Evolutionary conservation across 2,113 vertebrate species (phyloP).

Genomic region (Nettapus auritus): DNA sequence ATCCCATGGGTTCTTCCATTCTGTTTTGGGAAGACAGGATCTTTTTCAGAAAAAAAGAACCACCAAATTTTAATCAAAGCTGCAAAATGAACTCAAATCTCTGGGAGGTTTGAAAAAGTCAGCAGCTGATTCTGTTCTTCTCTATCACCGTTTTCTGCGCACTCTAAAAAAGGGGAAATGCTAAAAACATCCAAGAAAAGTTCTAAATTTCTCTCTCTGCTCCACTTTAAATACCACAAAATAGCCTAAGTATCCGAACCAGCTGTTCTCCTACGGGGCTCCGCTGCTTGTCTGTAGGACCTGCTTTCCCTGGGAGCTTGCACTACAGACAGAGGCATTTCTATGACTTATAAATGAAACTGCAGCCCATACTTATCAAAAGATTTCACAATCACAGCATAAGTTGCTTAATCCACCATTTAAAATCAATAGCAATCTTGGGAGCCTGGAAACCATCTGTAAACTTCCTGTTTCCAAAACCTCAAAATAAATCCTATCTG

Average conservation of each 20-base stretch:
- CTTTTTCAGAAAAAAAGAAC: not conserved
- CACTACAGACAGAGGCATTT: not conserved
- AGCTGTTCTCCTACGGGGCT: not conserved
- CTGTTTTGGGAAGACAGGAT: conserved; percentile 7
- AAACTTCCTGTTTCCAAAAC: conserved; percentile 11
- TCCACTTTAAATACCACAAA: not conserved
- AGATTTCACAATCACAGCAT: conserved; percentile 7
- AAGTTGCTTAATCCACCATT: conserved; percentile 8
- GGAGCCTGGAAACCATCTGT: not conserved
- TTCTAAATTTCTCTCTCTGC: not conserved
- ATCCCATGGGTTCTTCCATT: conserved; percentile 35
- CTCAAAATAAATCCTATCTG: not conserved
- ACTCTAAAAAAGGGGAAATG: not conserved
- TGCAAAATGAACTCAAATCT: conserved; percentile 2
- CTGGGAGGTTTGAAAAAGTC: not conserved
- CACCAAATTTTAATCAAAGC: not conserved
- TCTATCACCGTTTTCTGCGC: not conserved
- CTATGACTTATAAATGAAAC: not conserved
- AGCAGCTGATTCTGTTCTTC: not conserved
- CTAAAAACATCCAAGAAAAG: not conserved
- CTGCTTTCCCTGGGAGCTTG: not conserved
- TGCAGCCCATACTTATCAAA: not conserved
- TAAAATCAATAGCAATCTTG: not conserved
- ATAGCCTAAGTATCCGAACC: rapidly evolving
- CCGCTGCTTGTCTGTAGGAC: not conserved